A percentile compares a stretch with the other conserved stretches of the same genome.
Conservation (phyloP, 1,140 invertebrate genomes). For the Nebria ingens region DNA sequence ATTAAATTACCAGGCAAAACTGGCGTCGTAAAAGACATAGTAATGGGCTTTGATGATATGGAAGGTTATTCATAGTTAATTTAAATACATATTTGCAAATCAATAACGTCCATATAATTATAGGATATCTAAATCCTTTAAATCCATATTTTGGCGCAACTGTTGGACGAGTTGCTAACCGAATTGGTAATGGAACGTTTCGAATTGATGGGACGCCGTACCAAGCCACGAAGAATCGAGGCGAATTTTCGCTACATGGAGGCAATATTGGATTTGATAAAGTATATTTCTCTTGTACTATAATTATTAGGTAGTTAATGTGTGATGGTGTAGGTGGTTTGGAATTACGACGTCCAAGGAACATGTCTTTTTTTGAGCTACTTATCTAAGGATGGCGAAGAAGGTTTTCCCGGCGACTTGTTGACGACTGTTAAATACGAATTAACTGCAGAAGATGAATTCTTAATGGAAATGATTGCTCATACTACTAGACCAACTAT, state of each 20-base stretch:
- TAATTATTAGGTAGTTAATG: not conserved
- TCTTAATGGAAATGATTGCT: conserved; percentile 63
- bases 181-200: conserved; percentile 63
- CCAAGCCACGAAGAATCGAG: conserved; percentile 62
- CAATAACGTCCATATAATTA: conserved; percentile 10
- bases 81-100: conserved; percentile 11
- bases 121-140: conserved; percentile 47
- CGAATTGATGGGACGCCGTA: conserved; percentile 56
- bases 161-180: conserved; percentile 79
- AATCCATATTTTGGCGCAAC: conserved; percentile 81
- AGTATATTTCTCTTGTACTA: conserved; percentile 35
- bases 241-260: conserved; percentile 72
- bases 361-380: conserved; percentile 54
- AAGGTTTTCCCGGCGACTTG: conserved; percentile 77
- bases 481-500: conserved; percentile 66
- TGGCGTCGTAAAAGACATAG: conserved; percentile 56
- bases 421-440: conserved; percentile 56
- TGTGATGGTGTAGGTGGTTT: conserved; percentile 20
- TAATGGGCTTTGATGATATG: conserved; percentile 67
- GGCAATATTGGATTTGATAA: conserved; percentile 79
- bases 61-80: too few relatives aligned
- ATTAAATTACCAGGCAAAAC: conserved; percentile 60
- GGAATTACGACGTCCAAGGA: conserved; percentile 39
- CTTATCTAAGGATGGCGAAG: conserved; percentile 67
- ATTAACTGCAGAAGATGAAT: conserved; percentile 57